Evolutionary conservation across 2,888 invertebrate species (phyloP), one percentile per base, ranked within the genome.

Genomic region (Harmothoe impar): DNA sequence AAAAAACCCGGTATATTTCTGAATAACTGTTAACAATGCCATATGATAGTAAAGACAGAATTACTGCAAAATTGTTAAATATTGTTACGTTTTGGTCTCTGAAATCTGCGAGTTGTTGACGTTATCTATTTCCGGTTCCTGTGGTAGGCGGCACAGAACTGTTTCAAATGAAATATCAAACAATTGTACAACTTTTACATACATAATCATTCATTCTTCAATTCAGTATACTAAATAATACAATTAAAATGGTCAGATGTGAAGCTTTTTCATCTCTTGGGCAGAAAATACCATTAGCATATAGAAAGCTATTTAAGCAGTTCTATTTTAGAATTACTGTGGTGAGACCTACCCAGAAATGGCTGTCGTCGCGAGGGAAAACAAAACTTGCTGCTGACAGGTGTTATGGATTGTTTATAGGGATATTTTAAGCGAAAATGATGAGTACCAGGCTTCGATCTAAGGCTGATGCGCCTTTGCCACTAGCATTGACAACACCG

Each of bases 391-490:
- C n/a, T 31, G 7, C 25, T 15, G 23, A 43, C 43, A 10, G n/a
- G 12, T 54, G 17, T 25, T 7, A 31, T 54, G 52, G 54, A 5
- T 54, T 54, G 23, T 10, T 23, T 54, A 5, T 78, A 25, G 23
- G 35, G 1, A 25, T 1, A 54, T 3, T 86, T 54, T 56, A 31
- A 17, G 0, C 10, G 20, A 33, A 52, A 31, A 86, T 86, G 86
- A 54, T 86, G 86, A 86, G 54, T 86, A 86, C 86, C 54, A 86
- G 52, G 31, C 52, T 54, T 23, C 52, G 54, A 25, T 86, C 86
- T 15, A 86, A 86, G 56, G 54, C 86, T 0, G 86, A 86, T n/a
- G 86, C 86, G 20, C 86, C 86, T 5, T 31, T 86, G 25, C 86
- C 86, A 31, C 12, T 52, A 7, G 86, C 52, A 31, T 54, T 86